A percentile compares a stretch with the other conserved stretches of the same genome.
Evolutionary conservation across 35 echinoderm and acorn worm genomes (phyloP).

Genomic region (Heliocidaris erythrogramma): DNA sequence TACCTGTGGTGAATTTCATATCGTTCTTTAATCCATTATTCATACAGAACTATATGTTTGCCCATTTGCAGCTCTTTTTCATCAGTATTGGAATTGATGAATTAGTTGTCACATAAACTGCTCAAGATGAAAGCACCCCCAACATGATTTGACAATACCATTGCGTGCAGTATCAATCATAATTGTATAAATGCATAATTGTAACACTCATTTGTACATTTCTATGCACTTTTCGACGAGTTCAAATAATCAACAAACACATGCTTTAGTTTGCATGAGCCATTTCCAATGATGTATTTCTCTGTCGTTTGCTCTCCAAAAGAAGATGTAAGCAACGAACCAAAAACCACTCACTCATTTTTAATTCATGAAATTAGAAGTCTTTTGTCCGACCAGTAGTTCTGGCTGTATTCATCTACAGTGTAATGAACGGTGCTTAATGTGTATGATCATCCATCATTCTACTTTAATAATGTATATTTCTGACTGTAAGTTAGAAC

Average conservation of each 20-base stretch:
- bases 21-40: neutral
- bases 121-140: neutral
- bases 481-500: neutral
- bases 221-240: neutral
- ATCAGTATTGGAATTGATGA: neutral
- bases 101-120: neutral
- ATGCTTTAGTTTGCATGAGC: neutral
- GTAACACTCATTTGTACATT: neutral
- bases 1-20: neutral
- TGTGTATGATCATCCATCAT: neutral
- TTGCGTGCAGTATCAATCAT: conserved; percentile 9
- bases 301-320: neutral
- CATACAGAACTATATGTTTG: neutral
- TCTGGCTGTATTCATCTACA: neutral
- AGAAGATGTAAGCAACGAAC: neutral
- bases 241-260: neutral
- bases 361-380: neutral
- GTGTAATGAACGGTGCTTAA: neutral
- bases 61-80: neutral
- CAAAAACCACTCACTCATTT: neutral
- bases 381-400: neutral
- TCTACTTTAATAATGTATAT: neutral
- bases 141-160: neutral
- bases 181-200: conserved; percentile 14
- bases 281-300: neutral